A percentile compares a stretch with the other conserved stretches of the same genome.
These are phyloP conservation scores for Pipistrellus pipistrellus DNA, from an alignment of 2,797 vertebrate species.

Conservation along the genomic window DNA sequence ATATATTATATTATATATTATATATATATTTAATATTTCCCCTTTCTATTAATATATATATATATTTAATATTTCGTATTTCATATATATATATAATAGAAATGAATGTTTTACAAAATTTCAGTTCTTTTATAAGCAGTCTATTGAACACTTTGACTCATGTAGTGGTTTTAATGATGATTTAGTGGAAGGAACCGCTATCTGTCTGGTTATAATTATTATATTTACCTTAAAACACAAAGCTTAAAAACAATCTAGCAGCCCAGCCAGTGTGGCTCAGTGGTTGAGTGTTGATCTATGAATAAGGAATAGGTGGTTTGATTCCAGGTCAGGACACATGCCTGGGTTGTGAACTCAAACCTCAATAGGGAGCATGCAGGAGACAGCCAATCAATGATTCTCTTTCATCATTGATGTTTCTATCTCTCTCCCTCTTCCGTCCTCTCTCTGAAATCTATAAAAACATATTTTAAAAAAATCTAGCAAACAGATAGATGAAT, in stretches of 20 bases:
- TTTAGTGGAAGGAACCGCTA: background rate
- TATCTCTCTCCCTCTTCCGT: no score
- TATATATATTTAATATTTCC: background rate
- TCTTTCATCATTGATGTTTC: no score
- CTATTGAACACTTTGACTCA: background rate
- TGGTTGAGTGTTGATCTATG: no score
- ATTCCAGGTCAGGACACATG: no score
- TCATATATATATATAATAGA: conserved; percentile 35
- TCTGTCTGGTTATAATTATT: background rate
- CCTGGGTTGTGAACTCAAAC: no score
- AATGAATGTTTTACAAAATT: conserved; percentile 20
- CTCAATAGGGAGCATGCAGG: no score
- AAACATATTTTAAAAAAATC: background rate
- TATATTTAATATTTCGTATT: background rate
- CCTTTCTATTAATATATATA: background rate
- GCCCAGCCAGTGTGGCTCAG: no score
- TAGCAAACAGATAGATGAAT: background rate
- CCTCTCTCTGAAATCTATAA: no score
- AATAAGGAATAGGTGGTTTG: no score
- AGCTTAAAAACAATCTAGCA: background rate
- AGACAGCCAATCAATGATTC: no score
- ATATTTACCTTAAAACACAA: conserved; percentile 36
- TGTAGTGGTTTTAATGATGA: background rate
- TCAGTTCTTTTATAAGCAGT: background rate
- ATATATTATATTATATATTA: background rate